Base-by-base conservation (phyloP, 1,140 invertebrate genomes). In the Trigoniulus corallinus region DNA sequence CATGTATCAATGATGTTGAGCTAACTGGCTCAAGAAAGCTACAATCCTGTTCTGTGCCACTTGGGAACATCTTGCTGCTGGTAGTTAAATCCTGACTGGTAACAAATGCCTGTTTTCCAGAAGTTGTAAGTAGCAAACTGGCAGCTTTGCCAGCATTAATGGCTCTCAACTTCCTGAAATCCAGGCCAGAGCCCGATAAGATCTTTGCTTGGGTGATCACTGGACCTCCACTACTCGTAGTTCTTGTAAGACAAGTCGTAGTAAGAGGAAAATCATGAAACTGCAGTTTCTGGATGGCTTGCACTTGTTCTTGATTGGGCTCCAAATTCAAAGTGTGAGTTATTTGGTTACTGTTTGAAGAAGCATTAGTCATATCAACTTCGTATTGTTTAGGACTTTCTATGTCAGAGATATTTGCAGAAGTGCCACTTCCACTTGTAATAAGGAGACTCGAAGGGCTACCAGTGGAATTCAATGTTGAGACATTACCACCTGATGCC, bases 211-310 rank as follows among this genome's bases (percentile, higher is more conserved):
- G 48, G 3, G 48, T 50, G 21, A 50, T 23, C 2, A 41, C 21
- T 2, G 48, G 37, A 25, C 22, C 22, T 10, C 47, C 47, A 48
- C 12, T 37, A 20, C 3, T 10, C 3, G 4, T 34, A 4, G 48
- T 41, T 25, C 42, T 50, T 21, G 48, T 50, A 2, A 50, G 24
- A 24, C 48, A 41, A 10, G 48, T 39, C 10, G 48, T 50, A 13
- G 48, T 50, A 22, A 50, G 22, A 3, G 48, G 48, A 27, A 50
- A 50, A 20, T 50, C 48, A 23, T 50, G 48, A 41, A 50, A 50
- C 39, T 50, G 48, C 21, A 50, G 22, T 24, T 42, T 40, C 22
- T 50, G 48, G n/a, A 50, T 50, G 2, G 48, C 48, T 23, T 50
- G 48, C 3, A 50, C 48, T 50, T 50, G 48, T 20, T 40, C n/a